Evolutionary conservation across 2,797 vertebrate species (phyloP).

Genomic region (Artibeus jamaicensis): DNA sequence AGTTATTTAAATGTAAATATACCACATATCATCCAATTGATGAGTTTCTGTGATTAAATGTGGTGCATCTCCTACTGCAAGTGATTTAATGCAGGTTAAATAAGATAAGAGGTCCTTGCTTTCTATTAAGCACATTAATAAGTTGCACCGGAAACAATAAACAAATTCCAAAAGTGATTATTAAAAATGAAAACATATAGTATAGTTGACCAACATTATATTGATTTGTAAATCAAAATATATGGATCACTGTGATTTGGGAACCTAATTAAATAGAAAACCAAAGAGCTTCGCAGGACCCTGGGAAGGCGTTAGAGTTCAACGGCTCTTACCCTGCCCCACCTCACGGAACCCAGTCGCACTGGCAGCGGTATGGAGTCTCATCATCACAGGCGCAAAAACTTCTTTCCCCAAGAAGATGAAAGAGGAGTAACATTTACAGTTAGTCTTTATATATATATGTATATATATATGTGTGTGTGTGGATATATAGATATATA

Average conservation of each 20-base stretch:
- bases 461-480: background rate
- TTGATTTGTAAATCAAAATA: slow-evolving; percentile 12
- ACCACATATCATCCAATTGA: background rate
- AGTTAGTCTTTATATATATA: background rate
- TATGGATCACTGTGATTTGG: background rate
- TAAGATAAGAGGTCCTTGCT: background rate
- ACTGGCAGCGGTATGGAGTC: background rate
- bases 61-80: background rate
- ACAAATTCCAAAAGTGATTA: background rate
- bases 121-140: slow-evolving; percentile 11
- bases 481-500: background rate
- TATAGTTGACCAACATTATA: background rate
- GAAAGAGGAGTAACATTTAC: background rate
- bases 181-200: background rate
- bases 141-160: slow-evolving; percentile 32
- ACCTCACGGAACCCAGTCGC: background rate
- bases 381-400: background rate
- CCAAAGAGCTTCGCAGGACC: background rate
- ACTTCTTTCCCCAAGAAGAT: background rate
- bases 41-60: slow-evolving; percentile 15
- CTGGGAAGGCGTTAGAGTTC: background rate
- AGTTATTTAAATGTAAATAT: slow-evolving; percentile 58
- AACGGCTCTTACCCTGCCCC: background rate
- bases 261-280: slow-evolving; percentile 9
- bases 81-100: background rate